These are phyloP conservation scores for Troilus luridus DNA, from an alignment of 2,888 invertebrate genomes.

Conservation along the genomic window DNA sequence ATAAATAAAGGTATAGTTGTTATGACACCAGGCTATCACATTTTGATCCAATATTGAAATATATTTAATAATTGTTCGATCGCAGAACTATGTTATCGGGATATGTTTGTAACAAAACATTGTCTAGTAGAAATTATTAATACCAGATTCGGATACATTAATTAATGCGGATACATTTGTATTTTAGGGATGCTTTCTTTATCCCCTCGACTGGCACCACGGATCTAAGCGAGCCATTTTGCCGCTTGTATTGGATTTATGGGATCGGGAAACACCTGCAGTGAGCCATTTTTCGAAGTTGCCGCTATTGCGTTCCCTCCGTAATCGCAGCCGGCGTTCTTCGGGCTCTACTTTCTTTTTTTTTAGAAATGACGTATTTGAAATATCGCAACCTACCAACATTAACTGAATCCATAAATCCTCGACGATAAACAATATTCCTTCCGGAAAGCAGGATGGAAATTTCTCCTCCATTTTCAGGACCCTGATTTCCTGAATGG, in stretches of 20 bases:
- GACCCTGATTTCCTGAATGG: neutral
- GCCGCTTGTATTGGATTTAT: constrained; percentile 15
- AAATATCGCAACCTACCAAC: constrained; percentile 18
- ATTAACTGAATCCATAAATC: constrained; percentile 28
- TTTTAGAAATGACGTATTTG: constrained; percentile 18
- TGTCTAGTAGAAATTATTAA: too few species aligned
- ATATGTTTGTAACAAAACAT: too few species aligned
- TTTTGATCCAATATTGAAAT: too few species aligned
- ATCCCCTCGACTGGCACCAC: too few species aligned
- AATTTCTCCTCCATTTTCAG: neutral
- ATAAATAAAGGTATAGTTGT: too few species aligned
- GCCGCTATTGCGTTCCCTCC: constrained; percentile 7
- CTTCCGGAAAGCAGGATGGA: neutral
- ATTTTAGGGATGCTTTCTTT: neutral
- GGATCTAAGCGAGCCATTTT: neutral
- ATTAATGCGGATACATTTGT: neutral
- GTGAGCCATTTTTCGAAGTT: constrained; percentile 43
- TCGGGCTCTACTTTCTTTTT: neutral
- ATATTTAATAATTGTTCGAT: too few species aligned
- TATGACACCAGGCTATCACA: too few species aligned
- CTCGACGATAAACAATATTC: constrained; percentile 29
- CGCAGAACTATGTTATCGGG: too few species aligned
- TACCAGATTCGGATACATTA: too few species aligned
- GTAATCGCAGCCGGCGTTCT: neutral
- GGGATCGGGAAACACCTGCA: constrained; percentile 38